These are phyloP conservation scores for Pagrus major DNA, from an alignment of 2,113 vertebrate genomes.

Conservation along the genomic window DNA sequence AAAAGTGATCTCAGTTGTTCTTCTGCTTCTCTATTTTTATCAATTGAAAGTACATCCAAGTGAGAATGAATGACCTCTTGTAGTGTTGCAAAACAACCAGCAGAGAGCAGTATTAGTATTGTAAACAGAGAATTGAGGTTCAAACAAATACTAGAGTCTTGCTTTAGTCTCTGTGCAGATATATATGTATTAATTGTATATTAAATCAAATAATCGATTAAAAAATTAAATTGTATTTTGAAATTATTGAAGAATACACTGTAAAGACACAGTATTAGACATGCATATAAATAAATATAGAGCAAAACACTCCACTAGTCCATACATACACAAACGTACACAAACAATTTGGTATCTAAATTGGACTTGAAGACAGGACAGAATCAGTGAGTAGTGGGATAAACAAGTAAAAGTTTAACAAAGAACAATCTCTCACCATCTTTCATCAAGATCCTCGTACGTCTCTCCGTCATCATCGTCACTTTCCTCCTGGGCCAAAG, in stretches of 20 bases:
- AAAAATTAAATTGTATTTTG: no score
- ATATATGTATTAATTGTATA: no score
- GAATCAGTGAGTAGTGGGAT: neutral
- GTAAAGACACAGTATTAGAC: neutral
- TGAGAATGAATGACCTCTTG: neutral
- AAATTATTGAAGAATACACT: neutral
- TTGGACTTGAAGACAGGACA: neutral
- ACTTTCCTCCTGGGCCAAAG: conserved; percentile 75
- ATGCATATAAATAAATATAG: neutral
- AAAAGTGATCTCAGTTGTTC: neutral
- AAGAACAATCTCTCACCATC: conserved; percentile 81
- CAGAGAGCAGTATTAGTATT: conserved; percentile 18
- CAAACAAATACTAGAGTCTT: no score
- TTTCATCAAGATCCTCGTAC: conserved; percentile 91
- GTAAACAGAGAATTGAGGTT: no score
- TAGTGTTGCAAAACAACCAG: conserved; percentile 42
- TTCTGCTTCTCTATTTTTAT: neutral
- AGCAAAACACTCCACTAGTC: neutral
- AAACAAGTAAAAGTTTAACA: neutral
- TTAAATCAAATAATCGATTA: no score
- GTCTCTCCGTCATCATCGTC: conserved; percentile 87
- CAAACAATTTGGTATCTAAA: neutral
- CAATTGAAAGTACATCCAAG: neutral
- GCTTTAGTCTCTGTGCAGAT: no score
- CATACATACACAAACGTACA: neutral